A percentile compares a stretch with the other conserved stretches of the same genome.
Evolutionary conservation across 2,797 vertebrate species (phyloP).

Genomic region (Buceros bicornis): DNA sequence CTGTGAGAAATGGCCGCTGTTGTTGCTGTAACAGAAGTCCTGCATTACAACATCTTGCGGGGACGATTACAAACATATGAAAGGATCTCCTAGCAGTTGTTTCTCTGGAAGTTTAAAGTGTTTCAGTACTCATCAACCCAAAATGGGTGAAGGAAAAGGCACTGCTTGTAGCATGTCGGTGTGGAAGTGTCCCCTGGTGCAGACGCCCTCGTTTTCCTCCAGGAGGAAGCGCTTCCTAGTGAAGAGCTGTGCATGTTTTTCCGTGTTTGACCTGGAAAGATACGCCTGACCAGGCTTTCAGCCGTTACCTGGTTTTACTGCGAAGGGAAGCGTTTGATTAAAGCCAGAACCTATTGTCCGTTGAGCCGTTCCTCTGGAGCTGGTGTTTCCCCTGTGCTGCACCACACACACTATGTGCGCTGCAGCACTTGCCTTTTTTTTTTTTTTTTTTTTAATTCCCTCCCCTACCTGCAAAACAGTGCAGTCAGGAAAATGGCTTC

Average conservation of each 20-base stretch:
- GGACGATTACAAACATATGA: background rate
- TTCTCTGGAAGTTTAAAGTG: background rate
- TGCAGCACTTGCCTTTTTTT: conserved; percentile 46
- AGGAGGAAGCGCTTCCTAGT: background rate
- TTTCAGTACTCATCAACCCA: background rate
- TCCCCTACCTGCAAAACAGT: conserved; percentile 64
- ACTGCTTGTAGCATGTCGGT: background rate
- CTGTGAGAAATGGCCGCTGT: background rate
- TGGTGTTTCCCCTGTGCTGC: background rate
- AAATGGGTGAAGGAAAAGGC: background rate
- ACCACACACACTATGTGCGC: background rate
- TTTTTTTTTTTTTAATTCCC: background rate
- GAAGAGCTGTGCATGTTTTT: background rate
- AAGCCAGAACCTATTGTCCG: background rate
- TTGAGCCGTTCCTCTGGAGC: background rate
- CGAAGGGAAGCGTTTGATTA: background rate
- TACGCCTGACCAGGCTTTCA: background rate
- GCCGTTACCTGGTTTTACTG: background rate
- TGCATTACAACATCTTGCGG: background rate
- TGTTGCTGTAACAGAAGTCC: background rate
- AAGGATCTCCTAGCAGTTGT: background rate
- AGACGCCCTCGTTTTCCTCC: background rate
- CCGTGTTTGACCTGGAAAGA: background rate
- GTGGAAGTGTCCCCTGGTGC: background rate
- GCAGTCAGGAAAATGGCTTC: conserved; percentile 71